A percentile compares a stretch with the other conserved stretches of the same genome.
phyloP scores from a whole-genome alignment of 2,113 vertebrate genomes.

The Spilogale gracilis region DNA sequence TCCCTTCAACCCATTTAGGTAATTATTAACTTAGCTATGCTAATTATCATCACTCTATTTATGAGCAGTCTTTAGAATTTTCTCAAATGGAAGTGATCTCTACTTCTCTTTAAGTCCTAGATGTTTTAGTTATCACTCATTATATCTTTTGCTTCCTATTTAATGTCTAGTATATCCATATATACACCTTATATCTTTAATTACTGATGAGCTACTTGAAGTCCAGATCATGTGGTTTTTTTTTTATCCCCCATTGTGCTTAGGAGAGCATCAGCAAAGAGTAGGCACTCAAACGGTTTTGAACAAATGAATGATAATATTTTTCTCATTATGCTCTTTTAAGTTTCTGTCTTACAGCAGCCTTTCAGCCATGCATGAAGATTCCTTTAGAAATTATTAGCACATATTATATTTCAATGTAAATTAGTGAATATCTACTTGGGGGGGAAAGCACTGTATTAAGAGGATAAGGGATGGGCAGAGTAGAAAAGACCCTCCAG shows the following conservation, averaged over 20 bases:
- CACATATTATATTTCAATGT: background rate
- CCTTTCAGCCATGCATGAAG: background rate
- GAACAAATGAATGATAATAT: background rate
- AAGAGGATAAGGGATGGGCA: background rate
- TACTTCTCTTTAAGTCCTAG: background rate
- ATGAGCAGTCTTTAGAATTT: background rate
- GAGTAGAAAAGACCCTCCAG: background rate
- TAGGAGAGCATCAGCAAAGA: background rate
- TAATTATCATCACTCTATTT: conserved; percentile 58
- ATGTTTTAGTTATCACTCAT: background rate
- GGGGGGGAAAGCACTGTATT: background rate
- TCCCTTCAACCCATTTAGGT: background rate
- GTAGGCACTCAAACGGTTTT: background rate
- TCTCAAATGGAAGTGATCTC: background rate
- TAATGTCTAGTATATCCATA: background rate
- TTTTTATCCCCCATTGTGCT: background rate
- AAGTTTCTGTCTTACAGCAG: background rate
- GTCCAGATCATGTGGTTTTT: background rate
- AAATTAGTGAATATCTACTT: conserved; percentile 16
- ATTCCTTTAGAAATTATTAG: background rate
- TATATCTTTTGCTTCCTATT: background rate
- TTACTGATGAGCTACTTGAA: background rate
- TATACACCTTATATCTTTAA: background rate
- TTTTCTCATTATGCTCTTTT: background rate
- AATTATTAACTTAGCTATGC: conserved; percentile 53